phyloP scores from a whole-genome alignment of 2,113 vertebrate genomes.

The Hemichromis elongatus region DNA sequence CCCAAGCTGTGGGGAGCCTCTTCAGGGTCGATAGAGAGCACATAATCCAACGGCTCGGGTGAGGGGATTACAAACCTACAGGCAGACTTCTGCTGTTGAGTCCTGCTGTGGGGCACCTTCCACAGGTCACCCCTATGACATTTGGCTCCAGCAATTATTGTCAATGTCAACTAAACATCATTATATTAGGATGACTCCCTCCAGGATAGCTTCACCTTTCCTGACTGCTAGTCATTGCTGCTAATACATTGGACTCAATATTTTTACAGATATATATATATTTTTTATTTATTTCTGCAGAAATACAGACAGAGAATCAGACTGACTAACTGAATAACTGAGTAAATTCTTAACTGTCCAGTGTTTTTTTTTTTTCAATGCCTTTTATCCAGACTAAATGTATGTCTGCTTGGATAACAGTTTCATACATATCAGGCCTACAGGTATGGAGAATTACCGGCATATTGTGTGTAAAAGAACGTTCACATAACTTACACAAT shows the following conservation, averaged over 20 bases:
- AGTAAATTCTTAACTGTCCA: not conserved
- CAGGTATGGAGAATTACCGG: not conserved
- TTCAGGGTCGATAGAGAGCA: conserved; percentile 64
- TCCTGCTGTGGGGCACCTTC: conserved; percentile 56
- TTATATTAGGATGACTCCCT: not conserved
- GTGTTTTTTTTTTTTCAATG: not conserved
- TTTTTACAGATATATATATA: not conserved
- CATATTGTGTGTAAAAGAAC: not conserved
- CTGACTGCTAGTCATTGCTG: not conserved
- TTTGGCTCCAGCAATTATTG: conserved; percentile 3
- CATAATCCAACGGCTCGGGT: conserved; percentile 60
- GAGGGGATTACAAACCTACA: conserved; percentile 68
- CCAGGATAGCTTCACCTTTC: not conserved
- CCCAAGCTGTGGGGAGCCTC: conserved; percentile 39
- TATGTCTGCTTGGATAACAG: not conserved
- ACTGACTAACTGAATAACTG: not conserved
- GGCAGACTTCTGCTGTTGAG: conserved; percentile 63
- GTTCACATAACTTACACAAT: not conserved
- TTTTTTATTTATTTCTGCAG: not conserved
- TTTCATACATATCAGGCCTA: not conserved
- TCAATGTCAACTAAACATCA: conserved; percentile 1
- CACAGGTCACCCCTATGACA: conserved; percentile 48
- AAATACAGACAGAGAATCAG: not conserved
- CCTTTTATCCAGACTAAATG: not conserved
- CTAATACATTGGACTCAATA: not conserved